These are phyloP conservation scores for Odontomyia ornata DNA, from an alignment of 2,888 invertebrate genomes.

Conservation along the genomic window DNA sequence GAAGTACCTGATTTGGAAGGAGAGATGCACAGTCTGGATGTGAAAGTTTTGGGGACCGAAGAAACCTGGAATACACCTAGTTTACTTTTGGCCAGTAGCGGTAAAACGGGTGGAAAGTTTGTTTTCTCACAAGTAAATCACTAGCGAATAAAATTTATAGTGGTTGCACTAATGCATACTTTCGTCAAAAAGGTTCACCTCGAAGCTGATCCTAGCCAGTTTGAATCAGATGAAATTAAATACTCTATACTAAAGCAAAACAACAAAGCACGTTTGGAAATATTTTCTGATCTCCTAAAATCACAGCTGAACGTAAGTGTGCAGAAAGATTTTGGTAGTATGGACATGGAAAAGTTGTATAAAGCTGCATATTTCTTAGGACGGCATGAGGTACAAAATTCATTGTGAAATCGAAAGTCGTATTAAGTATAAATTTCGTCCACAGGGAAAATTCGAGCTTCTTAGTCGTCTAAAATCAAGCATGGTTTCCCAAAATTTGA, in stretches of 20 bases:
- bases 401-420: no score
- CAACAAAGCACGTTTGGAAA: slow-evolving; percentile 78
- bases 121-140: slow-evolving; percentile 81
- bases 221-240: slow-evolving; percentile 71
- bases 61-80: slow-evolving; percentile 91
- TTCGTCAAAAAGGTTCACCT: slow-evolving; percentile 75
- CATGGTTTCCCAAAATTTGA: slow-evolving; percentile 65
- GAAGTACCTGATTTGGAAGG: slow-evolving; percentile 67
- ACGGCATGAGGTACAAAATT: slow-evolving; percentile 75
- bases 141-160: no score
- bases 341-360: slow-evolving; percentile 63
- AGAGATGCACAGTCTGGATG: slow-evolving; percentile 73
- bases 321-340: slow-evolving; percentile 39
- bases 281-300: slow-evolving; percentile 77
- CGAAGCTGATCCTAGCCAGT: slow-evolving; percentile 78
- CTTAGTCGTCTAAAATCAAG: slow-evolving; percentile 70
- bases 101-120: slow-evolving; percentile 74
- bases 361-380: slow-evolving; percentile 74
- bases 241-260: slow-evolving; percentile 69
- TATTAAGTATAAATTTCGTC: no score
- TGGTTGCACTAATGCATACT: no score
- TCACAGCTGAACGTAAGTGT: slow-evolving; percentile 69
- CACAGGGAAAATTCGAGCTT: slow-evolving; percentile 78
- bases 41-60: slow-evolving; percentile 81
- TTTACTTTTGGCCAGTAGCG: slow-evolving; percentile 74